Evolutionary conservation across 2,888 invertebrate species (phyloP), one percentile per base, ranked within the genome.

Genomic region (Hypomecis atomaria): DNA sequence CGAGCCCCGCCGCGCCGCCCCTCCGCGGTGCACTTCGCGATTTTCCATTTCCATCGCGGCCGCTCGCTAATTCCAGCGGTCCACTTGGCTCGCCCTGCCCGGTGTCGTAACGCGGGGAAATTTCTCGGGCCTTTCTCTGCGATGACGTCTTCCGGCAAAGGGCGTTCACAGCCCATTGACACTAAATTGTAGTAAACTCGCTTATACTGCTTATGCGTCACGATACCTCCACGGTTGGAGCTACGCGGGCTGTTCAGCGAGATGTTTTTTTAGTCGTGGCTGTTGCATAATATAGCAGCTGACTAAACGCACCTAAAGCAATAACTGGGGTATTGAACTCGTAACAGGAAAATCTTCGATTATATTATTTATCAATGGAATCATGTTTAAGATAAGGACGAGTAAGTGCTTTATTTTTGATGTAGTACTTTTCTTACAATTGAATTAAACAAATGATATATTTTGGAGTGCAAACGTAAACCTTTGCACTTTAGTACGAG

Each of bases 41-140:
- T 91, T 91, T 91, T 90, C 90, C 90, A 91, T 90, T 91, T 90
- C 84, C 90, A 90, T 82, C 84, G 80, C 78, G 82, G 85, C 79
- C 79, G 76, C 82, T 85, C 79, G 82, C 85, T 88, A 87, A 88
- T 86, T 88, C 84, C 84, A 86, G 82, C 82, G 78, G 78, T 81
- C 74, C 76, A 74, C 79, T 79, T 76, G 76, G 75, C 80, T 77
- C 75, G 75, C 70, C 68, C 71, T 77, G 58, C 52, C 57, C 52
- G 81, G 79, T 89, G 84, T 85, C 85, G 84, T 89, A 88, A 90
- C 82, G 77, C 73, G 77, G 81, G 79, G 84, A 86, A 86, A 86
- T 86, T 84, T 86, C 84, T 82, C 78, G 81, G 78, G 79, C 86
- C 88, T 88, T 88, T 89, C 87, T 87, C 87, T 76, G 71, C 78